phyloP scores from a whole-genome alignment of 2,888 invertebrate genomes.

The Napeogenes inachia region DNA sequence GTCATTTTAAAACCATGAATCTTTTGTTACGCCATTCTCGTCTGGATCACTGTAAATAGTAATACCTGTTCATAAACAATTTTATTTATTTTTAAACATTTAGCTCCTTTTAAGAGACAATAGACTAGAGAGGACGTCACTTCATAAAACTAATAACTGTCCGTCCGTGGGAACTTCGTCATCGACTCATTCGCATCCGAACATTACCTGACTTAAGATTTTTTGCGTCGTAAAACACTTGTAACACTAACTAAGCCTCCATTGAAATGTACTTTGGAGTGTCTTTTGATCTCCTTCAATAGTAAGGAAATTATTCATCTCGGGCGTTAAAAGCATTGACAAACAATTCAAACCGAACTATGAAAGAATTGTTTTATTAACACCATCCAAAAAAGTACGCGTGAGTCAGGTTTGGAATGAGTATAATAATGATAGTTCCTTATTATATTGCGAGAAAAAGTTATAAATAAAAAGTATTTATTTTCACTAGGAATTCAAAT shows the following conservation, averaged over 20 bases:
- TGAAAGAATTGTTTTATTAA: not conserved
- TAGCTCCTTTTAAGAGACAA: conserved; percentile 46
- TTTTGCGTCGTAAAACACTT: conserved; percentile 71
- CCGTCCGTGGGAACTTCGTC: conserved; percentile 60
- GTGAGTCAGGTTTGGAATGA: too few species aligned
- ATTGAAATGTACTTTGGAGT: conserved; percentile 51
- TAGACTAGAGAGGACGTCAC: conserved; percentile 57
- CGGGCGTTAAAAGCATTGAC: conserved; percentile 20
- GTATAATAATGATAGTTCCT: too few species aligned
- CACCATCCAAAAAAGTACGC: not conserved
- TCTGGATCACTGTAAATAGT: not conserved
- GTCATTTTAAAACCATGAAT: too few species aligned
- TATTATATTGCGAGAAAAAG: too few species aligned
- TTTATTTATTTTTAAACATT: not conserved
- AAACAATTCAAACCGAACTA: conserved; percentile 14
- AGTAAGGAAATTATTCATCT: conserved; percentile 38
- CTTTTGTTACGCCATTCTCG: not conserved
- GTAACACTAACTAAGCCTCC: conserved; percentile 52
- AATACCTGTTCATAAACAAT: not conserved
- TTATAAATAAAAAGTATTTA: too few species aligned
- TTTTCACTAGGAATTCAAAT: too few species aligned
- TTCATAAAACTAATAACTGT: conserved; percentile 56
- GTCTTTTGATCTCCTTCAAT: conserved; percentile 42
- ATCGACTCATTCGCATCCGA: conserved; percentile 65
- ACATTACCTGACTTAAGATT: conserved; percentile 56